These are phyloP conservation scores for Dasypus novemcinctus DNA, from an alignment of 2,113 vertebrate species.

Conservation along the genomic window DNA sequence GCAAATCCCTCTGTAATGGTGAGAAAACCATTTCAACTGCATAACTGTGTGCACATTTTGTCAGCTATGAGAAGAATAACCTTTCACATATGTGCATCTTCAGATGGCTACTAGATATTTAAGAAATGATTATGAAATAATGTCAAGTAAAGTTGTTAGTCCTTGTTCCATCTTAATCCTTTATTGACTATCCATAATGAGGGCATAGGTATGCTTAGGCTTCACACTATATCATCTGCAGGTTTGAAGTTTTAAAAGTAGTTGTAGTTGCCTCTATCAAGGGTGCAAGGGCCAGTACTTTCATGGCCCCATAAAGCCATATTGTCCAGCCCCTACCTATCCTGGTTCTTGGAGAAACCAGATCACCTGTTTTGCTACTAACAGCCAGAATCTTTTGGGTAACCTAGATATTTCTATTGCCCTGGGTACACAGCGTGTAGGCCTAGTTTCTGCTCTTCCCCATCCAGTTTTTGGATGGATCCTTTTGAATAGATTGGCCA, in stretches of 20 bases:
- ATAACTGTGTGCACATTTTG: neutral
- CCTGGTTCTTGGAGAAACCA: neutral
- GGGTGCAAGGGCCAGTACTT: neutral
- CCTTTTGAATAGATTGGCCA: neutral
- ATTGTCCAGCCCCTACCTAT: neutral
- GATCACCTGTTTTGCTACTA: neutral
- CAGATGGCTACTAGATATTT: neutral
- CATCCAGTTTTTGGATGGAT: neutral
- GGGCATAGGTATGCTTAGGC: neutral
- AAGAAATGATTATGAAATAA: neutral
- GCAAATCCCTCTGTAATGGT: neutral
- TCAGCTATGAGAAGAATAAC: neutral
- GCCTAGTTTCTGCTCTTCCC: neutral
- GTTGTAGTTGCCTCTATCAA: neutral
- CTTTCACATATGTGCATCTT: neutral
- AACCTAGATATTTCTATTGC: neutral
- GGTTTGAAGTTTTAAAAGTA: neutral
- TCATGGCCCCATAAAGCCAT: neutral
- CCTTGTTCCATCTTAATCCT: neutral
- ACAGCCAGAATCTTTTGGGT: neutral
- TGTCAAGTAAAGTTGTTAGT: neutral
- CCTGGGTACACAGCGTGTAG: neutral
- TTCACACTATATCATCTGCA: neutral
- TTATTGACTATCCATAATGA: neutral
- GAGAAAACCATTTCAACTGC: neutral